Conservation (phyloP, 2,797 vertebrate species). For the Percopsis omiscomaycus region DNA sequence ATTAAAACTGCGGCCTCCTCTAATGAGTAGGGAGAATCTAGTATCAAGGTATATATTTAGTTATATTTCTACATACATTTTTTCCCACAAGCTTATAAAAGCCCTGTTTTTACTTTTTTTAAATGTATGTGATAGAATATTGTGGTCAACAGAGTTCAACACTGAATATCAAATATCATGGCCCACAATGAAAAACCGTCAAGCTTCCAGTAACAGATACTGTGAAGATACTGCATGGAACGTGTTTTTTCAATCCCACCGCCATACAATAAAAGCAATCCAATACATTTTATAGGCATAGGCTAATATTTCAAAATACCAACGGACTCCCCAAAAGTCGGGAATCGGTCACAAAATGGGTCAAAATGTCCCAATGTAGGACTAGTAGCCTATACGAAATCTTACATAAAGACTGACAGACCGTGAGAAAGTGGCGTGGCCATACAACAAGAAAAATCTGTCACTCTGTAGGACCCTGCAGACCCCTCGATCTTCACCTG, state of each 20-base stretch:
- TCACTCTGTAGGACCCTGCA: conserved; percentile 77
- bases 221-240: too few relatives aligned
- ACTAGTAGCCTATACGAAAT: conserved; percentile 20
- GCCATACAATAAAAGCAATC: neutral
- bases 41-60: conserved; percentile 20
- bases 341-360: neutral
- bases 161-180: neutral
- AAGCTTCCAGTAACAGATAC: neutral
- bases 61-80: neutral
- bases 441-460: conserved; percentile 50
- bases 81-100: neutral
- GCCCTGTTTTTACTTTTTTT: neutral
- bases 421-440: conserved; percentile 17
- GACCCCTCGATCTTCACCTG: conserved; percentile 74
- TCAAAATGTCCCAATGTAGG: neutral
- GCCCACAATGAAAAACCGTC: neutral
- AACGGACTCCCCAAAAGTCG: neutral
- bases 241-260: neutral
- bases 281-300: neutral
- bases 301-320: neutral
- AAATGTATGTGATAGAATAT: neutral
- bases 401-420: conserved; percentile 2
- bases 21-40: neutral
- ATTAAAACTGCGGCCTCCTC: conserved; percentile 13
- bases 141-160: neutral